Percentiles rank a stretch among this genome's conserved stretches.
phyloP scores from a whole-genome alignment of 2,113 vertebrate species.

The Bufo gargarizans region DNA sequence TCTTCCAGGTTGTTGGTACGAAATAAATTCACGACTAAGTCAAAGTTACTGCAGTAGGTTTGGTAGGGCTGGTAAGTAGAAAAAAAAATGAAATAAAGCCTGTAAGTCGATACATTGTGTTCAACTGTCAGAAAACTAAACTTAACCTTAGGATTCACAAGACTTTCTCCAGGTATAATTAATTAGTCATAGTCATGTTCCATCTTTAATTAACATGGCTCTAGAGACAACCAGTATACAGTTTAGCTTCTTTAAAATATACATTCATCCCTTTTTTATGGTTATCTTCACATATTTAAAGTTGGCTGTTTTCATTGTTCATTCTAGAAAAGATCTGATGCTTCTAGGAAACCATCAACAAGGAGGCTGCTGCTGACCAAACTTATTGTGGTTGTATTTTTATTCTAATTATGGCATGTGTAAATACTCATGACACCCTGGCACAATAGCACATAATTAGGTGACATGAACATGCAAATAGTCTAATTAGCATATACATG shows the following conservation, averaged over 20 bases:
- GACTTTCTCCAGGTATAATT: not conserved
- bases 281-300: too few relatives aligned
- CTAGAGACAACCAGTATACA: not conserved
- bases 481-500: too few relatives aligned
- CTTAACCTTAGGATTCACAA: not conserved
- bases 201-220: not conserved
- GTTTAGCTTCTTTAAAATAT: not conserved
- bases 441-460: too few relatives aligned
- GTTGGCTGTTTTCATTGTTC: not conserved
- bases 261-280: not conserved
- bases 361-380: too few relatives aligned
- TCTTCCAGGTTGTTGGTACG: conserved; percentile 6
- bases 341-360: not conserved
- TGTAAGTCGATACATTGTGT: not conserved
- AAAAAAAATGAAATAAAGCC: not conserved
- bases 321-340: not conserved
- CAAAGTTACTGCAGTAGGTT: conserved; percentile 10
- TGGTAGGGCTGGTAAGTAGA: not conserved
- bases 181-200: not conserved
- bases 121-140: not conserved
- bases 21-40: conserved; percentile 41
- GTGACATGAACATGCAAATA: too few relatives aligned
- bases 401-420: too few relatives aligned
- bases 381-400: too few relatives aligned
- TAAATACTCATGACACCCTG: too few relatives aligned